Conservation (phyloP, 2,888 invertebrate species). For the Xanthia icteritia region DNA sequence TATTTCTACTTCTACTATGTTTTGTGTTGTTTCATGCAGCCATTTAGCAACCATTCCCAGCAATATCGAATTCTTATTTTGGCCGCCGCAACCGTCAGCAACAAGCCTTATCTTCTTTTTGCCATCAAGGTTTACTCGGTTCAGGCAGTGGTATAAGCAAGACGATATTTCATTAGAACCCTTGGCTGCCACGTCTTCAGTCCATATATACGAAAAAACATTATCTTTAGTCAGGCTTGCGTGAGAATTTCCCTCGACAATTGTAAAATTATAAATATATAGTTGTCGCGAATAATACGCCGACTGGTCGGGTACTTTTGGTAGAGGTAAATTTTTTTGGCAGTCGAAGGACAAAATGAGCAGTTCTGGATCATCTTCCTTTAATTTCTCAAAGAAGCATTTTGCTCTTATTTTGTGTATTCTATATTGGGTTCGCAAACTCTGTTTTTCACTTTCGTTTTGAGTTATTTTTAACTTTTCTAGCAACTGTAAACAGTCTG, state of each 20-base stretch:
- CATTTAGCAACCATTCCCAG: constrained; percentile 63
- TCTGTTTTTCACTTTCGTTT: constrained; percentile 52
- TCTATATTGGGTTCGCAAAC: constrained; percentile 48
- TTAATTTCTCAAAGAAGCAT: constrained; percentile 48
- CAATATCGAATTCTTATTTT: constrained; percentile 65
- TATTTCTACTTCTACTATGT: constrained; percentile 43
- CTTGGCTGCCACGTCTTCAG: constrained; percentile 59
- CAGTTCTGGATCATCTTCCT: constrained; percentile 49
- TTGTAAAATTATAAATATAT: constrained; percentile 67
- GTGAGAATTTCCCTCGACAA: constrained; percentile 51
- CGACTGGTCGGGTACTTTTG: constrained; percentile 69
- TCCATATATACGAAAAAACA: constrained; percentile 50
- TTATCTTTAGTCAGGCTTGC: constrained; percentile 40
- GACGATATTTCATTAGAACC: constrained; percentile 63
- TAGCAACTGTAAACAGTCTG: constrained; percentile 48
- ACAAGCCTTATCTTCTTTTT: constrained; percentile 51
- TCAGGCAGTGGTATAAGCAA: constrained; percentile 55
- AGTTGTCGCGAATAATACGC: constrained; percentile 73
- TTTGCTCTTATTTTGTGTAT: constrained; percentile 56
- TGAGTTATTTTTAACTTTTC: constrained; percentile 52
- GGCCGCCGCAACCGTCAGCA: constrained; percentile 65
- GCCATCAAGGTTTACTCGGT: constrained; percentile 33
- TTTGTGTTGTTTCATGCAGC: constrained; percentile 43
- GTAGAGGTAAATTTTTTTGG: constrained; percentile 51
- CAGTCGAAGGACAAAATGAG: constrained; percentile 59